A percentile compares a stretch with the other conserved stretches of the same genome.
Evolutionary conservation across 2,797 vertebrate species (phyloP).

Genomic region (Spinibarbus caldwelli): DNA sequence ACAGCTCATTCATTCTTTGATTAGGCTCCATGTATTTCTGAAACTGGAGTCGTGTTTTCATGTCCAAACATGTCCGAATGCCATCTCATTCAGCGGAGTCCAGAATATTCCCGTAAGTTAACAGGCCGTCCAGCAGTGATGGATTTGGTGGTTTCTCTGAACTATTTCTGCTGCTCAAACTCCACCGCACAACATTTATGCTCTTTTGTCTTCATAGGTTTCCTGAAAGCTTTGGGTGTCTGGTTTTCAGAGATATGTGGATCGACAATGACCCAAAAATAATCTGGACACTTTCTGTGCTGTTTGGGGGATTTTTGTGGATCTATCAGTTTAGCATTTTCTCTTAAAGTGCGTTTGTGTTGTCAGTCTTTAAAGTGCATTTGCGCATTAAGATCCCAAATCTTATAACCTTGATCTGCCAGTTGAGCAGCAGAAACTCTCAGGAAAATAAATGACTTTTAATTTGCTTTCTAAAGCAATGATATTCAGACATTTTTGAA

Average conservation of each 20-base stretch:
- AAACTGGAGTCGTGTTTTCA: constrained; percentile 26
- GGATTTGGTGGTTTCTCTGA: constrained; percentile 24
- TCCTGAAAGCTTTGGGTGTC: not conserved
- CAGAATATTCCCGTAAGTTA: constrained; percentile 31
- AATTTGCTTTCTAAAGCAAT: too few relatives aligned
- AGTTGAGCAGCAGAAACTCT: too few relatives aligned
- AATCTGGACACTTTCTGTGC: too few relatives aligned
- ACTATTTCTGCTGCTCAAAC: not conserved
- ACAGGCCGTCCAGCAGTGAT: not conserved
- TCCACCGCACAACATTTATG: not conserved
- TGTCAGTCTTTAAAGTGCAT: too few relatives aligned
- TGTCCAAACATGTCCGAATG: not conserved
- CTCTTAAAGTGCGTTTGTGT: too few relatives aligned
- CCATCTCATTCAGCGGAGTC: not conserved
- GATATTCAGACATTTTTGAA: too few relatives aligned
- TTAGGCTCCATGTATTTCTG: constrained; percentile 5
- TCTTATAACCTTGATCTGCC: too few relatives aligned
- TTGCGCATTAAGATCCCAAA: too few relatives aligned
- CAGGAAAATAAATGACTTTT: too few relatives aligned
- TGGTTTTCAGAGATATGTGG: not conserved
- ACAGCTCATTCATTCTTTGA: constrained; percentile 28
- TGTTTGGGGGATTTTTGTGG: too few relatives aligned
- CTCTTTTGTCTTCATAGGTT: not conserved
- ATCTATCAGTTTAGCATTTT: too few relatives aligned
- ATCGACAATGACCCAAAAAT: too few relatives aligned